Percentiles rank a stretch among this genome's conserved stretches.
Evolutionary conservation across 2,113 vertebrate genomes (phyloP).

Genomic region (Tupaia chinensis): DNA sequence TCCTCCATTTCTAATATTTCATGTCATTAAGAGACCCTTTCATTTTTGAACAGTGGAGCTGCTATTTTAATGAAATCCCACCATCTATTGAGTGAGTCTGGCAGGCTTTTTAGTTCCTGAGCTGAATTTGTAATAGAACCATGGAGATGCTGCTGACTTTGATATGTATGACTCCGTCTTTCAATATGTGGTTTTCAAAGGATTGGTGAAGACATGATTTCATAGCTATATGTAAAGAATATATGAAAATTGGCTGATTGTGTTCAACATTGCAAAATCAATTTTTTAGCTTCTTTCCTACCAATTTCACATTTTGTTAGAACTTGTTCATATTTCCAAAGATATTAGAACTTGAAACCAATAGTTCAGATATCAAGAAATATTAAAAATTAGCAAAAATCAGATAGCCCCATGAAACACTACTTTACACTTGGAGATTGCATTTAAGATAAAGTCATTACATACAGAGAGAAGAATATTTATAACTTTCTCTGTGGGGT

Average conservation of each 20-base stretch:
- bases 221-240: constrained; percentile 55
- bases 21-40: constrained; percentile 1
- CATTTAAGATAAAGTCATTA: constrained; percentile 31
- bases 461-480: constrained; percentile 23
- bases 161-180: not conserved
- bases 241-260: constrained; percentile 49
- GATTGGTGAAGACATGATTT: constrained; percentile 50
- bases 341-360: constrained; percentile 30
- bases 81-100: not conserved
- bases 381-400: constrained; percentile 58
- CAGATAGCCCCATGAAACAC: constrained; percentile 9
- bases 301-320: not conserved
- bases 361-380: not conserved
- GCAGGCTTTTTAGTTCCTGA: not conserved
- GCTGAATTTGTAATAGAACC: constrained; percentile 35
- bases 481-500: constrained; percentile 62
- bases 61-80: constrained; percentile 53
- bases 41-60: not conserved
- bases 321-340: constrained; percentile 11
- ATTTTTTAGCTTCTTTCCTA: constrained; percentile 62
- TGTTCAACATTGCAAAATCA: constrained; percentile 27
- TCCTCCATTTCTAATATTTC: constrained; percentile 49
- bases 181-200: constrained; percentile 61
- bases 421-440: constrained; percentile 59
- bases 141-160: not conserved